phyloP scores from a whole-genome alignment of 92 coral and sea anemone genomes.

The Epizoanthus stellaris region DNA sequence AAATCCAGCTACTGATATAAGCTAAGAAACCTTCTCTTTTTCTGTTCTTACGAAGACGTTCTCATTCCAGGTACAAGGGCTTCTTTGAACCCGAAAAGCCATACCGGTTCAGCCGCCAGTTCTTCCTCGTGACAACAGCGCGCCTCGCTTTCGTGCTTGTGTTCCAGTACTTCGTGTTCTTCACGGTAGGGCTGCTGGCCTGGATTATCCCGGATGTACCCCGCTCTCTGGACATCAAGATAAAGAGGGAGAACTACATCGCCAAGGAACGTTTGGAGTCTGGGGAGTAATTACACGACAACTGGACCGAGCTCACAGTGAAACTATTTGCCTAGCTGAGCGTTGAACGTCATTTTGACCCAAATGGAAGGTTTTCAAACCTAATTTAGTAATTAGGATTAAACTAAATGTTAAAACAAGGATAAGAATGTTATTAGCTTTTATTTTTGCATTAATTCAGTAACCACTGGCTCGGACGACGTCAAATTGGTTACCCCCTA shows the following conservation, averaged over 20 bases:
- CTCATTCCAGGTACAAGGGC: slow-evolving; percentile 70
- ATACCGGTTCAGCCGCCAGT: slow-evolving; percentile 80
- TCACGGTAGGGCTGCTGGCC: slow-evolving; percentile 79
- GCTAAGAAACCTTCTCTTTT: too few species aligned
- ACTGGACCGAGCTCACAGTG: too few species aligned
- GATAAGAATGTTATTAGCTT: too few species aligned
- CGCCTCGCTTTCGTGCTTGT: slow-evolving; percentile 85
- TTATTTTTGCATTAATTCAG: too few species aligned
- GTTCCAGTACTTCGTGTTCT: slow-evolving; percentile 93
- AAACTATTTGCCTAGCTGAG: too few species aligned
- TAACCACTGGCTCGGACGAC: too few species aligned
- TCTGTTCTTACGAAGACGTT: too few species aligned
- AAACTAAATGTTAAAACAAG: too few species aligned
- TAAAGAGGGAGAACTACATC: slow-evolving; percentile 87
- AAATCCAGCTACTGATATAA: too few species aligned
- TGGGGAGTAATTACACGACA: slow-evolving; percentile 27
- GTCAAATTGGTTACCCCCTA: too few species aligned
- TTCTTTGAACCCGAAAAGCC: slow-evolving; percentile 82
- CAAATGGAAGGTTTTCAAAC: neutral
- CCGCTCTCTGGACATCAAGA: slow-evolving; percentile 81
- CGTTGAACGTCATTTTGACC: neutral
- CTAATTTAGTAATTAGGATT: neutral
- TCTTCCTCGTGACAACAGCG: slow-evolving; percentile 72
- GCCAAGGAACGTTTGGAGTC: slow-evolving; percentile 81
- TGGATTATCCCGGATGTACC: slow-evolving; percentile 98